phyloP scores from a whole-genome alignment of 1,140 invertebrate species.

The Branchinecta lindahli region DNA sequence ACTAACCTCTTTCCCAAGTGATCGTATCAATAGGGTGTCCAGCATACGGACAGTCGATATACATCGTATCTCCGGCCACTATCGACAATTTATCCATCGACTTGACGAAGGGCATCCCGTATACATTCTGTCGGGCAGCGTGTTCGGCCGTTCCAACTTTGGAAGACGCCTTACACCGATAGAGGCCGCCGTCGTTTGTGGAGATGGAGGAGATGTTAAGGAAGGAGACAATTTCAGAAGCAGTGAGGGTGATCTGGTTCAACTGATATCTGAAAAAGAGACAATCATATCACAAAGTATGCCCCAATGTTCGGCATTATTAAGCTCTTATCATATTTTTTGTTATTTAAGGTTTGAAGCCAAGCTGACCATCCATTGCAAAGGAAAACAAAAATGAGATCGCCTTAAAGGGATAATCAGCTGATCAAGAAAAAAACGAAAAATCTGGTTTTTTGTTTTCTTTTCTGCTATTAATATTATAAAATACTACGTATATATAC shows the following conservation, averaged over 20 bases:
- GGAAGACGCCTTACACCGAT: constrained; percentile 77
- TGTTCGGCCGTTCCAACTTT: constrained; percentile 79
- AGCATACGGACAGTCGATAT: constrained; percentile 79
- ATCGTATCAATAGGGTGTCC: constrained; percentile 87
- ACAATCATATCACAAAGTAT: constrained; percentile 11
- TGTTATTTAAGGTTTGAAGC: too few relatives aligned
- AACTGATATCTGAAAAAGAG: constrained; percentile 45
- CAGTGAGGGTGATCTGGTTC: constrained; percentile 65
- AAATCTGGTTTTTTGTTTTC: too few relatives aligned
- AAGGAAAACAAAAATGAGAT: too few relatives aligned
- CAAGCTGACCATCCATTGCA: too few relatives aligned
- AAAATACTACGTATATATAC: too few relatives aligned
- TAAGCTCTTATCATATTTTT: too few relatives aligned
- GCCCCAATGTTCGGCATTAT: too few relatives aligned
- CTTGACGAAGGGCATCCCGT: constrained; percentile 72
- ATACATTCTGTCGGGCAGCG: constrained; percentile 73
- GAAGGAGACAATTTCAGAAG: constrained; percentile 79
- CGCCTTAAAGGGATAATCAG: too few relatives aligned
- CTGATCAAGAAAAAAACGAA: too few relatives aligned
- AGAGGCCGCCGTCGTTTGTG: constrained; percentile 82
- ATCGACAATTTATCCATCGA: constrained; percentile 88
- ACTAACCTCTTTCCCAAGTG: constrained; percentile 68
- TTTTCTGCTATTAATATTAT: too few relatives aligned
- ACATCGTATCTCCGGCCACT: constrained; percentile 72
- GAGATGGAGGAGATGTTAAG: constrained; percentile 81